These are phyloP conservation scores for Furnarius figulus DNA, from an alignment of 2,113 vertebrate genomes.

Conservation along the genomic window DNA sequence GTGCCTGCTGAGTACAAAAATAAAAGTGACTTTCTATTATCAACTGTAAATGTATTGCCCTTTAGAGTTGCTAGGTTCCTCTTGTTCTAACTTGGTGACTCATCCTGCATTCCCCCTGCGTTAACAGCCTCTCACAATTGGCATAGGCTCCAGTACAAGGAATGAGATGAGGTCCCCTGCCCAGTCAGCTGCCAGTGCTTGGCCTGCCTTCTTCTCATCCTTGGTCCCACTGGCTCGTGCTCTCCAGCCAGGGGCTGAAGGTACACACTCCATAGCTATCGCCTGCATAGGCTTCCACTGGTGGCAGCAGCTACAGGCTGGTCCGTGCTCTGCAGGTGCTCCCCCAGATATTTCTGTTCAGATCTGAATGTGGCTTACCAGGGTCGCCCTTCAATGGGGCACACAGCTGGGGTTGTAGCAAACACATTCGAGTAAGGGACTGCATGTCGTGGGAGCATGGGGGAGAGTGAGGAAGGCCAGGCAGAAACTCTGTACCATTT, in stretches of 20 bases:
- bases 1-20: slow-evolving; percentile 23
- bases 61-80: slow-evolving; percentile 47
- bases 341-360: not conserved
- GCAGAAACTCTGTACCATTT: not conserved
- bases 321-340: too few species aligned
- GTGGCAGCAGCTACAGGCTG: not conserved
- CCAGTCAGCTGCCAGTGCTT: not conserved
- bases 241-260: not conserved
- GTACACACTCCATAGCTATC: not conserved
- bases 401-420: not conserved
- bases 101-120: not conserved
- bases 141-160: not conserved
- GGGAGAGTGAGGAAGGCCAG: not conserved
- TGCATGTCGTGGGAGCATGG: rapidly evolving
- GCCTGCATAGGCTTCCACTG: not conserved
- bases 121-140: slow-evolving; percentile 6
- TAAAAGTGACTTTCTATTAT: slow-evolving; percentile 48
- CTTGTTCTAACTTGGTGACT: slow-evolving; percentile 49
- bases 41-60: slow-evolving; percentile 35
- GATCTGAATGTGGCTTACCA: not conserved
- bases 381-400: too few species aligned
- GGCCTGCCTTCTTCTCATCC: not conserved
- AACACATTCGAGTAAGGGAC: not conserved
- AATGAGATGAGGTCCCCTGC: not conserved
- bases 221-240: not conserved